Base-by-base conservation (phyloP, 2,888 invertebrate species). In the Scaptomyza flava region DNA sequence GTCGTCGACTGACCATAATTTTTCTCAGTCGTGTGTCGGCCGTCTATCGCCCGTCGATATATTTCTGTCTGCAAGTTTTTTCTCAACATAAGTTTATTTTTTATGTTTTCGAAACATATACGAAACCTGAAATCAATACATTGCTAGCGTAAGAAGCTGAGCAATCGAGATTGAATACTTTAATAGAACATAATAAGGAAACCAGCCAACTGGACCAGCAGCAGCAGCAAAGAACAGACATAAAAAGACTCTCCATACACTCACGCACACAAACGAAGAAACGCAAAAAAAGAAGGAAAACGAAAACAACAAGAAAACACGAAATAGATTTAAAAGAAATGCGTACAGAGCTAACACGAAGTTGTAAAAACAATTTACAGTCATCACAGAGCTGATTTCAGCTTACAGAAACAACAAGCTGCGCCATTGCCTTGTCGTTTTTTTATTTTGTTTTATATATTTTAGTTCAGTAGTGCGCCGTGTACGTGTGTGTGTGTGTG, bases 11-110 rank as follows among this genome's bases (percentile, higher is more conserved):
- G 33, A 59, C 73, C 61, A n/a, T 61, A 58, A 58, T 53, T 48
- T 50, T 48, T 47, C 51, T 56, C 73, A 58, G 47, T 56, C 58
- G 58, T 51, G 27, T 58, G 61, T 73, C 54, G 54, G 68, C 58
- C 68, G 34, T 50, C 75, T 74, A 74, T 74, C 79, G 73, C 78
- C 68, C 79, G 79, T 78, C 74, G 79, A 74, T 74, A 79, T 74
- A 73, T 52, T 62, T 73, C 61, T 63, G 53, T 74, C 68, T 61
- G 75, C 78, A 53, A 74, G 60, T 75, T 74, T 74, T 74, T 74
- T 74, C 79, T 79, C 60, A 74, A 79, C 76, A 68, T 54, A 68
- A 60, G 56, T 60, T 41, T 77, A 50, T 64, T 67, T 67, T 64
- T 66, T 78, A 68, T 77, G 78, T 78, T 73, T 78, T 56, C 51